Conservation (phyloP, 1,140 invertebrate species). For the Nebria ingens region DNA sequence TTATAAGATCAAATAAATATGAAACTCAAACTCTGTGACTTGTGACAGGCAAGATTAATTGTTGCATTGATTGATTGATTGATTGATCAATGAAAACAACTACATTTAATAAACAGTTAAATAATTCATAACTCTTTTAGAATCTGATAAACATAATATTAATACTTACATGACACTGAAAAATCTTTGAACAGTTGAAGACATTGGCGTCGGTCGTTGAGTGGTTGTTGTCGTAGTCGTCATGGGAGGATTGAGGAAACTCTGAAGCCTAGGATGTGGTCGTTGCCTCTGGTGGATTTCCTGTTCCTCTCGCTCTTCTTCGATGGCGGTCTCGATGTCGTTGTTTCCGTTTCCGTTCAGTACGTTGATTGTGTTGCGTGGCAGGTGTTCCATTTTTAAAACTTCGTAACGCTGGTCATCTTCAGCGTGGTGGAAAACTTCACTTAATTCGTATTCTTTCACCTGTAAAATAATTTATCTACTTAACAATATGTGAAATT, state of each 20-base stretch:
- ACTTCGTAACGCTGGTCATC: constrained; percentile 53
- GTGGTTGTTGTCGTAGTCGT: constrained; percentile 22
- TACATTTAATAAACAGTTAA: not conserved
- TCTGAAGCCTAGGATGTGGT: constrained; percentile 30
- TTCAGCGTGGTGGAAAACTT: constrained; percentile 70
- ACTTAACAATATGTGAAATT: too few relatives aligned
- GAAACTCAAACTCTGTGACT: too few relatives aligned
- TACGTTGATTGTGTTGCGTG: constrained; percentile 49
- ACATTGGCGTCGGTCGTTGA: too few relatives aligned
- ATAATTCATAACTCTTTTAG: too few relatives aligned
- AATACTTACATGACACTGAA: not conserved
- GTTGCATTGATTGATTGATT: not conserved
- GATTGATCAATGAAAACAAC: not conserved
- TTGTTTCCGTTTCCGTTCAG: constrained; percentile 56
- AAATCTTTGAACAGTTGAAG: not conserved
- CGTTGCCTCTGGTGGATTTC: constrained; percentile 36
- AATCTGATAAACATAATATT: not conserved
- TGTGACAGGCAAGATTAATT: too few relatives aligned
- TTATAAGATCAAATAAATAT: too few relatives aligned
- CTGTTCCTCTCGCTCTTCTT: constrained; percentile 58
- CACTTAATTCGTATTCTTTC: constrained; percentile 74
- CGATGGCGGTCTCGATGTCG: constrained; percentile 65
- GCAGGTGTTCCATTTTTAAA: constrained; percentile 52
- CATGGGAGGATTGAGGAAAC: constrained; percentile 15
- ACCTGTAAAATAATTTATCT: too few relatives aligned